Percentiles rank a stretch among this genome's conserved stretches.
phyloP scores from a whole-genome alignment of 2,888 invertebrate genomes.

The Sminthurinus aureus region DNA sequence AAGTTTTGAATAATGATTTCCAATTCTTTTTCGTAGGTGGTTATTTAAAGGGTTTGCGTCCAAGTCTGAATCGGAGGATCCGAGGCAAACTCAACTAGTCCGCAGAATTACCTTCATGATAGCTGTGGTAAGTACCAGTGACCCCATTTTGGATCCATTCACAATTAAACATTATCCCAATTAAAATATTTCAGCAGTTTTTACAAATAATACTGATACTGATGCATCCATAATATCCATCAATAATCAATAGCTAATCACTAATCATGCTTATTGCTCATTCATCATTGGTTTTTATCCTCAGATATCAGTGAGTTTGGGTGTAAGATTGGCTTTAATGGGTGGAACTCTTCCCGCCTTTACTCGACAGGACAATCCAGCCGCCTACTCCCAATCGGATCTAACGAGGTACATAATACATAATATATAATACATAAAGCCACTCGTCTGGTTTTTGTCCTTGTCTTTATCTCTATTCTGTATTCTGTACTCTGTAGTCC shows the following conservation, averaged over 20 bases:
- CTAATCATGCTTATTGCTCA: too few relatives aligned
- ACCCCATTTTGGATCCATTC: background rate
- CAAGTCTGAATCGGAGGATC: slow-evolving; percentile 44
- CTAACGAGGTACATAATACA: slow-evolving; percentile 59
- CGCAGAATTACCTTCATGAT: slow-evolving; percentile 50
- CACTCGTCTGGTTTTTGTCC: background rate
- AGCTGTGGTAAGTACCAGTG: slow-evolving; percentile 46
- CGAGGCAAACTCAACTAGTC: slow-evolving; percentile 42
- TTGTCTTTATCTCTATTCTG: slow-evolving; percentile 5
- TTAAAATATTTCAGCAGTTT: background rate
- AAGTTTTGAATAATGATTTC: too few relatives aligned
- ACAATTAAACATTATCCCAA: background rate
- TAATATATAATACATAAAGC: background rate
- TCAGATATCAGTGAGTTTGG: slow-evolving; percentile 71
- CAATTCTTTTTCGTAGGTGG: slow-evolving; percentile 5
- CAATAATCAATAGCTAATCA: too few relatives aligned
- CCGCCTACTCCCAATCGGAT: slow-evolving; percentile 71
- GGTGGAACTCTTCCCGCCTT: slow-evolving; percentile 81
- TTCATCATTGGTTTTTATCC: background rate
- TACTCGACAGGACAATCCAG: slow-evolving; percentile 84
- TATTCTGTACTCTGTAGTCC: background rate
- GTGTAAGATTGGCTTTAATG: slow-evolving; percentile 75
- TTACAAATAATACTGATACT: too few relatives aligned
- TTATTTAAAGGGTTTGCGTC: background rate
- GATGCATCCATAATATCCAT: too few relatives aligned